phyloP scores from a whole-genome alignment of 2,113 vertebrate genomes.

The Paratilapia polleni region DNA sequence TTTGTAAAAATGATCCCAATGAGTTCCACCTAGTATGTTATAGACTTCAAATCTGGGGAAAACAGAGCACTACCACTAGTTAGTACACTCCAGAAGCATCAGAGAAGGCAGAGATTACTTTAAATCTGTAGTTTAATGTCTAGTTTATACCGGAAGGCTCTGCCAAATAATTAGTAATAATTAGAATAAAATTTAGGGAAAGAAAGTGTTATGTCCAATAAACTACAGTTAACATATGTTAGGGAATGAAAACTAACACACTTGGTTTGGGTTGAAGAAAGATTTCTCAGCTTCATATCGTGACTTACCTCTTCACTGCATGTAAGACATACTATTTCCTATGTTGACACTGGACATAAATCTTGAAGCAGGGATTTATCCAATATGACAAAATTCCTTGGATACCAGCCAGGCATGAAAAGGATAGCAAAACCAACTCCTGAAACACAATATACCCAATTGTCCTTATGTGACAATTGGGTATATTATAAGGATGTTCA shows the following conservation, averaged over 20 bases:
- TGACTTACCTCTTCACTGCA: not conserved
- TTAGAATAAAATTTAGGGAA: not conserved
- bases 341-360: not conserved
- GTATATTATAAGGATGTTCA: too few species aligned
- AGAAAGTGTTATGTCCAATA: not conserved
- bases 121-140: not conserved
- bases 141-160: not conserved
- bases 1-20: not conserved
- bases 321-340: not conserved
- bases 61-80: not conserved
- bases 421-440: not conserved
- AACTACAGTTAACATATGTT: not conserved
- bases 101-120: not conserved
- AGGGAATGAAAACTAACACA: not conserved
- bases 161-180: too few species aligned
- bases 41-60: not conserved
- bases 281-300: not conserved
- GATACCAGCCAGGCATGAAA: not conserved
- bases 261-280: not conserved
- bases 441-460: not conserved
- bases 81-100: not conserved
- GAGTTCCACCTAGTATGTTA: not conserved
- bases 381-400: not conserved
- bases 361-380: not conserved
- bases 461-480: not conserved